These are phyloP conservation scores for Actenoides lindsayi DNA, from an alignment of 2,113 vertebrate genomes.

Conservation along the genomic window DNA sequence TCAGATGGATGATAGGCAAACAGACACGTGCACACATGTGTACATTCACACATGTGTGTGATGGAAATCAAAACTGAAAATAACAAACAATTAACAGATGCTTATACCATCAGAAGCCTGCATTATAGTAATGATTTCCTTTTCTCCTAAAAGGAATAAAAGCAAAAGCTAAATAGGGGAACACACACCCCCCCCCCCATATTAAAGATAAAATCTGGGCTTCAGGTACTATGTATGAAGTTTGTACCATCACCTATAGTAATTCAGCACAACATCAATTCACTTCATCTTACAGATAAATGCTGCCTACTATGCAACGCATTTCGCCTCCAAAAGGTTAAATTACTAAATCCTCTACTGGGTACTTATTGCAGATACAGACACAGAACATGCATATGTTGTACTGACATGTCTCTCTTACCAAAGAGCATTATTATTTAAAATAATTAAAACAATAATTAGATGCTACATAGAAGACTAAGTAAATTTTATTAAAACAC, in stretches of 20 bases:
- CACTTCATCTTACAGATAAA: background rate
- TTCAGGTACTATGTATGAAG: background rate
- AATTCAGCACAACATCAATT: background rate
- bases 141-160: background rate
- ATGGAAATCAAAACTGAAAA: background rate
- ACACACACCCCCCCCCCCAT: background rate
- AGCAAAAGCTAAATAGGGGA: accelerated
- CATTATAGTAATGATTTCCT: background rate
- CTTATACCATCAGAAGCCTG: background rate
- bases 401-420: background rate
- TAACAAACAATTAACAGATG: background rate
- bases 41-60: background rate
- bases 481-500: slow-evolving; percentile 45
- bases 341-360: background rate
- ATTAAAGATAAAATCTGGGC: background rate
- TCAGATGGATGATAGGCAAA: background rate
- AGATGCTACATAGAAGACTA: background rate
- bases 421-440: background rate
- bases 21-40: background rate
- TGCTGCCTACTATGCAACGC: background rate
- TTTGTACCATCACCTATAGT: background rate
- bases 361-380: background rate
- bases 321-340: background rate
- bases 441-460: slow-evolving; percentile 20
- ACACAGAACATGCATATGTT: background rate